Conservation (phyloP, 2,888 invertebrate species). For the Tetropium fuscum region DNA sequence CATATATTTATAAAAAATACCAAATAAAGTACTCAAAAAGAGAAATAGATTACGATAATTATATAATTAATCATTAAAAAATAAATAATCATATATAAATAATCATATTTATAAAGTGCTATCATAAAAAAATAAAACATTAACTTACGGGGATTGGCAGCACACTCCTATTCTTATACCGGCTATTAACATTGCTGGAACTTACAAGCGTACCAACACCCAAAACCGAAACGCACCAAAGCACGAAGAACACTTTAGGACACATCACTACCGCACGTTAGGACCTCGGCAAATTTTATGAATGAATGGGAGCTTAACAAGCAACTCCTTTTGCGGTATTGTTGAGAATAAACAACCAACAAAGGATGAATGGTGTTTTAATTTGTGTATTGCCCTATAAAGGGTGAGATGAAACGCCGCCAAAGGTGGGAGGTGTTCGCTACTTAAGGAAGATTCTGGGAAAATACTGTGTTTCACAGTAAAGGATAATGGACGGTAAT, state of each 20-base stretch:
- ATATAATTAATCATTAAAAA: not conserved
- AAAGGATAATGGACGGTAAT: too few species aligned
- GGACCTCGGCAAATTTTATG: not conserved
- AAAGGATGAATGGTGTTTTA: not conserved
- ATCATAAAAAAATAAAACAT: not conserved
- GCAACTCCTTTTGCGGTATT: not conserved
- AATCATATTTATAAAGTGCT: too few species aligned
- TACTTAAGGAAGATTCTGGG: not conserved
- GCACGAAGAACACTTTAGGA: not conserved
- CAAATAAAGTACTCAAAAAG: too few species aligned
- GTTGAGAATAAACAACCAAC: not conserved
- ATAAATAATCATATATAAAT: too few species aligned
- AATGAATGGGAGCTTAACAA: not conserved
- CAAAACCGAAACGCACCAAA: not conserved
- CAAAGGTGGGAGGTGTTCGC: not conserved
- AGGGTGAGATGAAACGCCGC: not conserved
- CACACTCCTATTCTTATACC: slow-evolving; percentile 10
- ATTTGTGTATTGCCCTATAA: not conserved
- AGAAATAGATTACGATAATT: not conserved
- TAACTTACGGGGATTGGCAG: slow-evolving; percentile 23
- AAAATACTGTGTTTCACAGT: too few species aligned
- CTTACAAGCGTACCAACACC: not conserved
- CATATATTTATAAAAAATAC: too few species aligned
- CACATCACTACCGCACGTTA: not conserved
- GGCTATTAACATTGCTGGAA: slow-evolving; percentile 1